Conservation (phyloP, 2,797 vertebrate genomes). For the Paramormyrops hopkinsi region DNA sequence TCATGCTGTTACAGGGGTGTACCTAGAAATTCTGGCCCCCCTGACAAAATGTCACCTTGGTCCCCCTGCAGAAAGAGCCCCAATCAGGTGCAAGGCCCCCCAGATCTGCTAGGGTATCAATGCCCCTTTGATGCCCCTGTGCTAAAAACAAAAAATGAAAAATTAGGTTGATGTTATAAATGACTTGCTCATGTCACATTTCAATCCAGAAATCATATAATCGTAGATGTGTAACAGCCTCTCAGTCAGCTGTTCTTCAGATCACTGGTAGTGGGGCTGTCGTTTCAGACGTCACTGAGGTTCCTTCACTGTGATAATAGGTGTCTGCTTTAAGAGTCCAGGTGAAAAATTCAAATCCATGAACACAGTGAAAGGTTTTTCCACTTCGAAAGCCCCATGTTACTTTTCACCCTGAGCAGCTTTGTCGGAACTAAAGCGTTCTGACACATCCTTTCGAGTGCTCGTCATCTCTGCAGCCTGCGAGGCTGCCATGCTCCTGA, state of each 20-base stretch:
- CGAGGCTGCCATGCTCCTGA: neutral
- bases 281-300: neutral
- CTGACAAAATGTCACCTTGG: neutral
- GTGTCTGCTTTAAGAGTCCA: neutral
- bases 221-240: neutral
- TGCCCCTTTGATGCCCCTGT: neutral
- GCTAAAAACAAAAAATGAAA: neutral
- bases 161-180: neutral
- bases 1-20: neutral
- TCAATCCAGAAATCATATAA: neutral
- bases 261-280: neutral
- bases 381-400: neutral
- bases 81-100: neutral
- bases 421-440: neutral
- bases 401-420: neutral
- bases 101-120: neutral
- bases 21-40: neutral
- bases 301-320: neutral
- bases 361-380: neutral
- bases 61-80: neutral
- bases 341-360: neutral
- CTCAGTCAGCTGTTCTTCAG: neutral
- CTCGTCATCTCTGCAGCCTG: neutral
- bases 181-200: neutral
- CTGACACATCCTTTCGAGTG: neutral